Evolutionary conservation across 2,797 vertebrate genomes (phyloP).

Genomic region (Poeciliopsis gracilis): DNA sequence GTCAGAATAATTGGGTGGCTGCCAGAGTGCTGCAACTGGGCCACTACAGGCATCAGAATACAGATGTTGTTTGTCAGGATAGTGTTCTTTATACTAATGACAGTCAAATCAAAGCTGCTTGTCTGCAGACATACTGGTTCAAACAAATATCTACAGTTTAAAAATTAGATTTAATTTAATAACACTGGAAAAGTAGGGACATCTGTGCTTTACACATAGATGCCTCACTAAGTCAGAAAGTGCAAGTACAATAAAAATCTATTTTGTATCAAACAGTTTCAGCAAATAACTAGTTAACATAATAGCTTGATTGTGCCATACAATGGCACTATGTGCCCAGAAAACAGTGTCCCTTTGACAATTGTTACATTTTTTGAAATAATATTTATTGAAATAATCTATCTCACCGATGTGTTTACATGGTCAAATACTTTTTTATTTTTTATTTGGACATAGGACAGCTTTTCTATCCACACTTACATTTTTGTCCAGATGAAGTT

Average conservation of each 20-base stretch:
- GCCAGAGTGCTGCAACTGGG: conserved; percentile 54
- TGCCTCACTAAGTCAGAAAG: not conserved
- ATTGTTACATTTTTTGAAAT: too few relatives aligned
- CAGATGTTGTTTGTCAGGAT: not conserved
- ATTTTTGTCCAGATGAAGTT: too few relatives aligned
- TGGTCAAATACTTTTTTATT: too few relatives aligned
- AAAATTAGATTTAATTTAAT: not conserved
- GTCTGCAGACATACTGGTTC: not conserved
- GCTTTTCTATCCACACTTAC: too few relatives aligned
- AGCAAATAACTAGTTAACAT: not conserved
- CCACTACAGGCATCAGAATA: conserved; percentile 38
- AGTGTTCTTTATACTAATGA: conserved; percentile 16
- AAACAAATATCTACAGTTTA: conserved; percentile 2
- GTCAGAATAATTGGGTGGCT: conserved; percentile 36
- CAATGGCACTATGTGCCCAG: not conserved
- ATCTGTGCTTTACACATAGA: not conserved
- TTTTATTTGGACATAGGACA: too few relatives aligned
- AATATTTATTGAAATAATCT: too few relatives aligned
- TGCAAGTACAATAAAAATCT: not conserved
- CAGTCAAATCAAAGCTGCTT: not conserved
- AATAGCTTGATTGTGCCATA: not conserved
- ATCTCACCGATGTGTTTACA: too few relatives aligned
- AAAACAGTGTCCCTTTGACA: not conserved
- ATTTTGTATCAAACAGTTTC: not conserved
- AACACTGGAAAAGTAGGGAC: not conserved